These are phyloP conservation scores for Psix sp. DNA, from an alignment of 1,140 invertebrate species.

Conservation along the genomic window DNA sequence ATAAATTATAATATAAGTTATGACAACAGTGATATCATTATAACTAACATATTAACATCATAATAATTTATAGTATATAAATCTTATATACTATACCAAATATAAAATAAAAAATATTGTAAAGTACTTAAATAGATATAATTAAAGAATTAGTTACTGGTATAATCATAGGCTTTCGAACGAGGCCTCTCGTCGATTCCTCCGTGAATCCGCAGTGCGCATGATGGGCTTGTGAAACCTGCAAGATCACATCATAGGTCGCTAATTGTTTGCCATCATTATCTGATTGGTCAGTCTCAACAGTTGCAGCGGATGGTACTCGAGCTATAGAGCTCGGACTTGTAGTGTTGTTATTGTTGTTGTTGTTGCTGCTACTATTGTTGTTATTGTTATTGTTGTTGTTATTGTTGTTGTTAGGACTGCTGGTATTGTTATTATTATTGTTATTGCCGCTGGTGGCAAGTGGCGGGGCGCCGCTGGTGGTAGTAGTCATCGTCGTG, in stretches of 20 bases:
- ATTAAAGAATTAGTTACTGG: slow-evolving; percentile 76
- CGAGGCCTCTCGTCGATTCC: slow-evolving; percentile 84
- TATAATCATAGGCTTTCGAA: slow-evolving; percentile 85
- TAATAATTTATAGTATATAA: too few species aligned
- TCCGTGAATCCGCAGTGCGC: slow-evolving; percentile 93
- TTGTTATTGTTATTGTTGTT: slow-evolving; percentile 55
- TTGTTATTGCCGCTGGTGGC: slow-evolving; percentile 55
- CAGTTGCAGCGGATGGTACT: slow-evolving; percentile 69
- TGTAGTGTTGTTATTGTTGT: slow-evolving; percentile 55
- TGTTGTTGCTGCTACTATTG: slow-evolving; percentile 58
- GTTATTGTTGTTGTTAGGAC: slow-evolving; percentile 50
- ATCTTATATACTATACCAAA: too few species aligned
- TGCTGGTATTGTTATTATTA: slow-evolving; percentile 34
- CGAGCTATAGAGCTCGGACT: slow-evolving; percentile 62
- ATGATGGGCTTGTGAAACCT: slow-evolving; percentile 93
- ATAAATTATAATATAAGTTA: too few species aligned
- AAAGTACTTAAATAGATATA: background rate
- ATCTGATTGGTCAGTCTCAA: slow-evolving; percentile 75
- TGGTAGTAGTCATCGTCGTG: slow-evolving; percentile 66
- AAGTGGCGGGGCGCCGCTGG: slow-evolving; percentile 68
- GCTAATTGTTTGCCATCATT: slow-evolving; percentile 80
- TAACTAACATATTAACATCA: too few species aligned
- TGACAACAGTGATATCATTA: too few species aligned
- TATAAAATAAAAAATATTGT: background rate
- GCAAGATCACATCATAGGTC: slow-evolving; percentile 90